phyloP scores from a whole-genome alignment of 2,113 vertebrate genomes.

The Odocoileus hemionus region DNA sequence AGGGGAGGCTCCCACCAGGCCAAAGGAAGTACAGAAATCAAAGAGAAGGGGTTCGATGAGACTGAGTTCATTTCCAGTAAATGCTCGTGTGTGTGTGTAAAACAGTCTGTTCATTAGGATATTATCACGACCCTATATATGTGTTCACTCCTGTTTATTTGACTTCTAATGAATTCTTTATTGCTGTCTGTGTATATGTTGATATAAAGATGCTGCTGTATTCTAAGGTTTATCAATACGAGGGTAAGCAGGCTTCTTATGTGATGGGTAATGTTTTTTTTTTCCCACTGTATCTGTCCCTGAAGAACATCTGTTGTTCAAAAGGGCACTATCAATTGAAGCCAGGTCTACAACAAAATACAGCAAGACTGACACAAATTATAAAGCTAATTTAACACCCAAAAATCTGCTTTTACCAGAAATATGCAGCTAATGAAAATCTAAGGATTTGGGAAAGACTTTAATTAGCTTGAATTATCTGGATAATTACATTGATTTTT shows the following conservation, averaged over 20 bases:
- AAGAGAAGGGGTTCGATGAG: fast-evolving
- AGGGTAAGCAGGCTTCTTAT: not conserved
- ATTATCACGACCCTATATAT: not conserved
- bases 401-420: constrained; percentile 36
- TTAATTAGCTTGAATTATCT: constrained; percentile 69
- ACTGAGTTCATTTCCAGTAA: not conserved
- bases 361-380: constrained; percentile 10
- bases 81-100: fast-evolving
- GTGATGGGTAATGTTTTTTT: not conserved
- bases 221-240: not conserved
- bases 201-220: not conserved
- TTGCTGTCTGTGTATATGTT: not conserved
- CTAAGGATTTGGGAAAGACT: constrained; percentile 52
- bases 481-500: constrained; percentile 70
- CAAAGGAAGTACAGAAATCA: not conserved
- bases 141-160: not conserved
- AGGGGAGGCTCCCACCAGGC: not conserved
- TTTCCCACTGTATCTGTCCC: not conserved
- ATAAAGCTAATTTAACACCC: constrained; percentile 48
- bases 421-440: constrained; percentile 42
- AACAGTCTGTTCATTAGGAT: not conserved
- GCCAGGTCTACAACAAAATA: constrained; percentile 19
- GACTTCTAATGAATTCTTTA: not conserved
- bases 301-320: not conserved
- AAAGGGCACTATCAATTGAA: not conserved